Base-by-base conservation (phyloP, 2,113 vertebrate species). In the Podarcis cretensis region DNA sequence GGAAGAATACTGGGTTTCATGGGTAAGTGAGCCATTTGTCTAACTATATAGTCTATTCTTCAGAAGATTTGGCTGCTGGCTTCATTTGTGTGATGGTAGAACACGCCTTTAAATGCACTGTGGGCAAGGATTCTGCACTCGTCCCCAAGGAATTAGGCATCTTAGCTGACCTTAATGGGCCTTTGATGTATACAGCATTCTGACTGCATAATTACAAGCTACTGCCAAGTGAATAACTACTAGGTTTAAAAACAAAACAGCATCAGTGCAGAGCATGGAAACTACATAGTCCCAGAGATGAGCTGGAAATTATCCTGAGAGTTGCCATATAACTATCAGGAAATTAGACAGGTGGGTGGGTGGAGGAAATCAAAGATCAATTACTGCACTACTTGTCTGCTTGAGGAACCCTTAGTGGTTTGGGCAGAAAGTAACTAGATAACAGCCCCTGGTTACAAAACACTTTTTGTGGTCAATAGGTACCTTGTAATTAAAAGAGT, bases 391-490 rank as follows among this genome's bases (percentile, higher is more conserved):
- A 10, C 63, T 90, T 71, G 84, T 78, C 80, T 83, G 12, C 77
- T 48, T 84, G 75, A 75, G 30, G 78, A 82, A 68, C 59, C 80
- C 77, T 40, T 0, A 0, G 4, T 13, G 27, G 1, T 5, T 32
- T 1, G 27, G 81, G 57, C 77, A 92, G 85, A 59, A 69, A 85
- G 79, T 83, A 86, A 85, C 77, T 66, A 85, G 83, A 75, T 89
- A 89, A 81, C 35, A 81, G 77, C n/a, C 71, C 66, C 37, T 81
- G 78, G 85, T 86, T 75, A 86, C 57, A 81, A 89, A 89, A 81
- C 68, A 85, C 78, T 81, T 86, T 86, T 30, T 48, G 37, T 82
- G 84, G 89, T 86, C 84, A 90, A 77, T 86, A 20, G 71, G 43
- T 76, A 68, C 43, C 73, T 21, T 86, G 79, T 77, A 77, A 59